Evolutionary conservation across 2,113 vertebrate species (phyloP).

Genomic region (Percopsis transmontana): DNA sequence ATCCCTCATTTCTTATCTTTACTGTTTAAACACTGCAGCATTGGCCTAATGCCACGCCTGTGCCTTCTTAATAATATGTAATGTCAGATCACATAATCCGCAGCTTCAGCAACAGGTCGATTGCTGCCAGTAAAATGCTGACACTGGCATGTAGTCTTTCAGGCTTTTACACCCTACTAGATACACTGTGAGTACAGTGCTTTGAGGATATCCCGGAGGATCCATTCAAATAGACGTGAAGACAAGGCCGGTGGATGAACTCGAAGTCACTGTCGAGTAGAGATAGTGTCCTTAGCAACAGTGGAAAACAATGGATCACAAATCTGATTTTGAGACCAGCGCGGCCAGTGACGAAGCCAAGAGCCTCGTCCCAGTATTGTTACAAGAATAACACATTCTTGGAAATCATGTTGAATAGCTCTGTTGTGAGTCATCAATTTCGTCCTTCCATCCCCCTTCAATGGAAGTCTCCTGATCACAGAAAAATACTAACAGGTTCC

Average conservation of each 20-base stretch:
- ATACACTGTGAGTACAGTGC: no score
- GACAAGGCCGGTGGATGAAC: conserved; percentile 46
- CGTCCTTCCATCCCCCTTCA: conserved; percentile 2
- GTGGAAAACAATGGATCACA: conserved; percentile 56
- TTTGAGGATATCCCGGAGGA: no score
- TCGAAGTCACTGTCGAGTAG: conserved; percentile 37
- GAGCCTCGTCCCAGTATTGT: conserved; percentile 45
- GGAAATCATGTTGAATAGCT: conserved; percentile 55
- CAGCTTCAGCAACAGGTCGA: no score
- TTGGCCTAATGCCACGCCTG: conserved; percentile 41
- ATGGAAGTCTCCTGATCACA: conserved; percentile 43
- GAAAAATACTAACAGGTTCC: conserved; percentile 37
- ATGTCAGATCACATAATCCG: no score
- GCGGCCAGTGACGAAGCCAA: conserved; percentile 27
- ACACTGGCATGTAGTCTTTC: no score
- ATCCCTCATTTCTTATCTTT: not conserved
- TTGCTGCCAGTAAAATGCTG: no score
- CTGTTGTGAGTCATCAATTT: conserved; percentile 54
- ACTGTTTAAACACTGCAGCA: conserved; percentile 18
- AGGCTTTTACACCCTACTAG: no score
- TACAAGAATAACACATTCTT: conserved; percentile 68
- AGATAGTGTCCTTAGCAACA: conserved; percentile 67
- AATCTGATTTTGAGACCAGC: conserved; percentile 24
- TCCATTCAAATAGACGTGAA: conserved; percentile 18
- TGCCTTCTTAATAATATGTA: conserved; percentile 33